Conservation (phyloP, 2,888 invertebrate genomes). For the Ophonus ardosiacus region DNA sequence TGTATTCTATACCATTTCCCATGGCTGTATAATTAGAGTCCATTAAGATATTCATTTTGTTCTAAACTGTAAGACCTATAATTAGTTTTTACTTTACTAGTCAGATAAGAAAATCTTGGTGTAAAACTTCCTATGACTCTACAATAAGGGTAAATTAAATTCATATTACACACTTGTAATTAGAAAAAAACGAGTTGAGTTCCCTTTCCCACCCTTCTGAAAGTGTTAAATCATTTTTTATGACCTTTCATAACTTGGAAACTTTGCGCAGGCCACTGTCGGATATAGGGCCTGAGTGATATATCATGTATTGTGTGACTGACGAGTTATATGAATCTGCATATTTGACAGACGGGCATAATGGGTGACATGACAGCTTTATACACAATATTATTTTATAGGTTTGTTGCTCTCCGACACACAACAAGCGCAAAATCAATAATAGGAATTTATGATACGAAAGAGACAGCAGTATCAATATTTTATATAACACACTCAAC, state of each 20-base stretch:
- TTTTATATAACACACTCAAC: too few relatives aligned
- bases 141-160: conserved; percentile 20
- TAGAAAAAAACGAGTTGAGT: not conserved
- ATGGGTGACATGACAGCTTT: conserved; percentile 31
- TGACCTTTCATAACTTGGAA: conserved; percentile 24
- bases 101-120: conserved; percentile 6
- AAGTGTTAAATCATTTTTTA: conserved; percentile 24
- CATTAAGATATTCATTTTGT: conserved; percentile 26
- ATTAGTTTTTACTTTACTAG: conserved; percentile 24
- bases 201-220: not conserved
- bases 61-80: conserved; percentile 9
- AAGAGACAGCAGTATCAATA: not conserved
- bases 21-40: conserved; percentile 10
- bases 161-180: conserved; percentile 21
- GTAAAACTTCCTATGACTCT: not conserved
- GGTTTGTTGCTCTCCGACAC: not conserved
- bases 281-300: not conserved
- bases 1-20: not conserved
- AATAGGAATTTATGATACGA: conserved; percentile 2
- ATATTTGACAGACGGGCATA: not conserved
- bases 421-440: not conserved
- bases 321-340: conserved; percentile 14
- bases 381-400: conserved; percentile 38
- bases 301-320: conserved; percentile 7
- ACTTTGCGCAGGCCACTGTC: conserved; percentile 6